A percentile compares a stretch with the other conserved stretches of the same genome.
Evolutionary conservation across 2,888 invertebrate genomes (phyloP).

Genomic region (Agonum fuliginosum): DNA sequence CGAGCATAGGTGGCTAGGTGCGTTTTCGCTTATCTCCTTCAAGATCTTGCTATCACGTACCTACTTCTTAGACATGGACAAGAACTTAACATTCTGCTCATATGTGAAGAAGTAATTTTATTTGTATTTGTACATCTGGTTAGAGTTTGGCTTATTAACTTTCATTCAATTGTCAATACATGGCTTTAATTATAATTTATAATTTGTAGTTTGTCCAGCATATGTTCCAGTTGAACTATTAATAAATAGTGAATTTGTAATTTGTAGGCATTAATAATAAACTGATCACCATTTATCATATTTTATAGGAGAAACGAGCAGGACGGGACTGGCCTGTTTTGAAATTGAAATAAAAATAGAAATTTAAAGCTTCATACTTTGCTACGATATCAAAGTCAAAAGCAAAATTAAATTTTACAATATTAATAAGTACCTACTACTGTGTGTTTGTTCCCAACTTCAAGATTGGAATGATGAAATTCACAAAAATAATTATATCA

Average conservation of each 20-base stretch:
- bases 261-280: not conserved
- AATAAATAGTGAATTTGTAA: not conserved
- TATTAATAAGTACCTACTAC: too few species aligned
- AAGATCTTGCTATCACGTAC: slow-evolving; percentile 1
- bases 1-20: too few species aligned
- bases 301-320: not conserved
- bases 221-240: not conserved
- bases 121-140: slow-evolving; percentile 15
- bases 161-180: not conserved
- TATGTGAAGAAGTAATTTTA: not conserved
- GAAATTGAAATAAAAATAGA: too few species aligned
- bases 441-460: too few species aligned
- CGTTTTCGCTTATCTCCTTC: slow-evolving; percentile 2
- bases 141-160: slow-evolving; percentile 1
- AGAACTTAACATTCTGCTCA: not conserved
- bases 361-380: too few species aligned
- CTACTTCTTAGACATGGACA: not conserved
- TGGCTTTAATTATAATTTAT: not conserved
- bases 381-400: too few species aligned
- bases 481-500: too few species aligned
- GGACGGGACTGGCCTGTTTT: too few species aligned
- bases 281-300: not conserved
- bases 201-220: not conserved
- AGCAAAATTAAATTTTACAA: too few species aligned
- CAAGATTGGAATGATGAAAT: too few species aligned